Percentiles rank a stretch among this genome's conserved stretches.
phyloP scores from a whole-genome alignment of 1,140 invertebrate genomes.

The Callitettix versicolor region DNA sequence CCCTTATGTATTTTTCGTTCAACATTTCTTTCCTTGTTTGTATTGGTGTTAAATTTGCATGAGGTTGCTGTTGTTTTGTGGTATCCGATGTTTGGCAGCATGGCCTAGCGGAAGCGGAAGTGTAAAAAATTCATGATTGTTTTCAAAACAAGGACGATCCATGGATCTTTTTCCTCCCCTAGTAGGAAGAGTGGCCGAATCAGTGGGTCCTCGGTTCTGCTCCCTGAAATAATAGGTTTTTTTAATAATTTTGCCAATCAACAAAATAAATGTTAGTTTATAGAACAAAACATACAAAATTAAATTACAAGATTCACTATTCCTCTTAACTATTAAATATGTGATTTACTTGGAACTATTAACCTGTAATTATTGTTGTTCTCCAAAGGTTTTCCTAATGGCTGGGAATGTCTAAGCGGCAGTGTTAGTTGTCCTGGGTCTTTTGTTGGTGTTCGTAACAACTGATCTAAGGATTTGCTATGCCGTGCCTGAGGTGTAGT shows the following conservation, averaged over 20 bases:
- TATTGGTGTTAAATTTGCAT: slow-evolving; percentile 6
- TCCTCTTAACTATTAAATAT: too few species aligned
- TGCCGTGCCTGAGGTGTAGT: slow-evolving; percentile 52
- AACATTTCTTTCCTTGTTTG: background rate
- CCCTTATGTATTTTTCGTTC: background rate
- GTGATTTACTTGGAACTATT: too few species aligned
- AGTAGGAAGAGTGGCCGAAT: slow-evolving; percentile 20
- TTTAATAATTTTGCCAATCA: too few species aligned
- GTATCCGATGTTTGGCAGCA: background rate
- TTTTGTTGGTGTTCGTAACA: slow-evolving; percentile 30
- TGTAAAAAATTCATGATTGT: slow-evolving; percentile 17
- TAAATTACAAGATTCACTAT: too few species aligned
- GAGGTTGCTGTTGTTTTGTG: slow-evolving; percentile 12
- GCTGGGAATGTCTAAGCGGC: too few species aligned
- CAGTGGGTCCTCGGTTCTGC: background rate
- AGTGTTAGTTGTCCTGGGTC: background rate
- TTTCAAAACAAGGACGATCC: background rate
- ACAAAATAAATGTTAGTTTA: too few species aligned
- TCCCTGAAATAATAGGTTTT: background rate
- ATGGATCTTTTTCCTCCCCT: slow-evolving; percentile 16
- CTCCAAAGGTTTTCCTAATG: too few species aligned
- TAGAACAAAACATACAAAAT: too few species aligned
- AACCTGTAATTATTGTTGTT: too few species aligned
- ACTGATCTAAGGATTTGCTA: slow-evolving; percentile 68
- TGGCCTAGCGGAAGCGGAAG: slow-evolving; percentile 15